Percentiles rank a stretch among this genome's conserved stretches.
These are phyloP conservation scores for Petrocephalus zakoni DNA, from an alignment of 2,113 vertebrate species.

Conservation along the genomic window DNA sequence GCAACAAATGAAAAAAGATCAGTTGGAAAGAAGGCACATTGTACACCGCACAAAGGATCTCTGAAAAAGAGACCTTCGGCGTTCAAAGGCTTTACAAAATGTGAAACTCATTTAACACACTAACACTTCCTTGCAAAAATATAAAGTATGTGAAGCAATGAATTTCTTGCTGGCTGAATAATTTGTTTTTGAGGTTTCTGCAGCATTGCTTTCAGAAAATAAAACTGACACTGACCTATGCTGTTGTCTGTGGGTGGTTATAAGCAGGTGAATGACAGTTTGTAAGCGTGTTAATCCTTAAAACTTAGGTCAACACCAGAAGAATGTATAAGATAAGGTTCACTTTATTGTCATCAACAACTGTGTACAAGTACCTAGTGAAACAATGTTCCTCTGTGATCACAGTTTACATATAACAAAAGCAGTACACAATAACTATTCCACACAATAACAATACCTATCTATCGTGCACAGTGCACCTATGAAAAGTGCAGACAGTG, in stretches of 20 bases:
- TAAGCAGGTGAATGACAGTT: background rate
- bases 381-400: background rate
- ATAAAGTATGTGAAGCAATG: background rate
- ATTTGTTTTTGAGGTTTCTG: background rate
- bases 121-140: background rate
- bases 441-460: background rate
- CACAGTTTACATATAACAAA: background rate
- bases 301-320: background rate
- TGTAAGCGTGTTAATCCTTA: background rate
- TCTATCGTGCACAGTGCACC: background rate
- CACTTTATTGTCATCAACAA: background rate
- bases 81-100: slow-evolving; percentile 15
- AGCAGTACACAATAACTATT: background rate
- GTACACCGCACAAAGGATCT: background rate
- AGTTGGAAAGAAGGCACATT: background rate
- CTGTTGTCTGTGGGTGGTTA: background rate
- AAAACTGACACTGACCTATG: background rate
- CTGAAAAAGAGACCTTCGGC: background rate
- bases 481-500: background rate
- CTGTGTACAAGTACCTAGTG: background rate
- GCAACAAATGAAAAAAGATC: background rate
- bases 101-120: background rate
- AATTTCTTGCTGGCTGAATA: background rate
- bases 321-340: background rate
- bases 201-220: background rate